A percentile compares a stretch with the other conserved stretches of the same genome.
Conservation (phyloP, 1,140 invertebrate species). For the Drosophila pandora region DNA sequence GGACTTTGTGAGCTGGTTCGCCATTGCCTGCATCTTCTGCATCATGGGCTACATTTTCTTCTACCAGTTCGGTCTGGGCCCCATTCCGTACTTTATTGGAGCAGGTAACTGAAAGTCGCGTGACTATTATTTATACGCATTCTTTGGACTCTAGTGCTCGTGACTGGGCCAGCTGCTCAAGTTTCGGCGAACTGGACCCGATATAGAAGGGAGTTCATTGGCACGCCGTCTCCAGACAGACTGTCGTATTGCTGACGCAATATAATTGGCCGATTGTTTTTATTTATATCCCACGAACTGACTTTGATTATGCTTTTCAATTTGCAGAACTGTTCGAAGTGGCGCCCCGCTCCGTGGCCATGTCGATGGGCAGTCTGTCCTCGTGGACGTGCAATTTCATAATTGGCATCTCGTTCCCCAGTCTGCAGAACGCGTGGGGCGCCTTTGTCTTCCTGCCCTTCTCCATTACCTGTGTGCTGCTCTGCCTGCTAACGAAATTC, state of each 20-base stretch:
- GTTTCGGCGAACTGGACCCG: conserved; percentile 22
- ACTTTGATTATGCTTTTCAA: conserved; percentile 32
- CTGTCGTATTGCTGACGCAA: background rate
- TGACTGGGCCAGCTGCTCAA: conserved; percentile 6
- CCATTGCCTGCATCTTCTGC: conserved; percentile 88
- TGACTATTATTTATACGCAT: conserved; percentile 12
- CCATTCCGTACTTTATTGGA: conserved; percentile 95
- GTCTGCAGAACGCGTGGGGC: conserved; percentile 87
- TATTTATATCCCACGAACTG: conserved; percentile 19
- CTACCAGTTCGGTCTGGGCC: conserved; percentile 93
- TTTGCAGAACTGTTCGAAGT: conserved; percentile 93
- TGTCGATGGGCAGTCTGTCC: conserved; percentile 93
- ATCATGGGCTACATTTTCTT: conserved; percentile 91
- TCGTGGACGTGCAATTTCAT: conserved; percentile 96
- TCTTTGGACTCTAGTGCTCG: conserved; percentile 1
- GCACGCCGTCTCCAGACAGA: conserved; percentile 14
- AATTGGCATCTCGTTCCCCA: conserved; percentile 93
- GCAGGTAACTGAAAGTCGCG: conserved; percentile 85
- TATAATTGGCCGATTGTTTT: conserved; percentile 3
- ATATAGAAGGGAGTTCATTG: conserved; percentile 12
- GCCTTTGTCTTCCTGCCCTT: conserved; percentile 90
- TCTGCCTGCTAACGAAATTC: conserved; percentile 87
- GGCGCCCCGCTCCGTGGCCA: conserved; percentile 91
- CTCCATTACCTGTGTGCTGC: conserved; percentile 85
- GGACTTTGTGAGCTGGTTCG: conserved; percentile 88